Evolutionary conservation across 2,888 invertebrate genomes (phyloP).

Genomic region (Flexamia atlantica): DNA sequence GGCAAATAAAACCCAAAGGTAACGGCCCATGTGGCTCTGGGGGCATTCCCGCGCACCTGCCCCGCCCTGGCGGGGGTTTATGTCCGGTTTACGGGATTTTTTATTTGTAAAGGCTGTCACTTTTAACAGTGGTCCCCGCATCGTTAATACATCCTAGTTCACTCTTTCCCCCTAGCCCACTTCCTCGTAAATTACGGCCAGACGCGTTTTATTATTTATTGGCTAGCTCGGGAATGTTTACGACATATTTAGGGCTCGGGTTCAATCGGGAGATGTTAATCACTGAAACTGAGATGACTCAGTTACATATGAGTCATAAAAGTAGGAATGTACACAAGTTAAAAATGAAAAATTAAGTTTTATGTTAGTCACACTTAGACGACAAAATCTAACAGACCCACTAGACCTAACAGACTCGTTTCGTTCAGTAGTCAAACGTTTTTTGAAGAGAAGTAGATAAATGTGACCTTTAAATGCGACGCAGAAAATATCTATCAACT

Average conservation of each 20-base stretch:
- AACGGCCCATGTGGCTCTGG: neutral
- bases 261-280: neutral
- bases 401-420: no score
- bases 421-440: no score
- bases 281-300: neutral
- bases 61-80: neutral
- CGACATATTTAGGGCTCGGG: constrained; percentile 8
- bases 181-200: constrained; percentile 11
- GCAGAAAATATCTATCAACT: no score
- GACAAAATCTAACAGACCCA: no score
- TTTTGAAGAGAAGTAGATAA: no score
- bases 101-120: constrained; percentile 41
- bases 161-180: neutral
- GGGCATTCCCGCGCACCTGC: neutral
- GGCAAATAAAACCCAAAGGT: neutral
- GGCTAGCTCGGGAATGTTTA: constrained; percentile 1
- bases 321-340: no score
- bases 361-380: no score
- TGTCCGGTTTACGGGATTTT: constrained; percentile 14
- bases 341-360: no score
- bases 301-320: no score
- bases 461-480: no score
- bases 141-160: constrained; percentile 34
- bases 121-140: constrained; percentile 11
- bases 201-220: constrained; percentile 29